Percentiles rank a stretch among this genome's conserved stretches.
These are phyloP conservation scores for Morone chrysops DNA, from an alignment of 2,113 vertebrate species.

Conservation along the genomic window DNA sequence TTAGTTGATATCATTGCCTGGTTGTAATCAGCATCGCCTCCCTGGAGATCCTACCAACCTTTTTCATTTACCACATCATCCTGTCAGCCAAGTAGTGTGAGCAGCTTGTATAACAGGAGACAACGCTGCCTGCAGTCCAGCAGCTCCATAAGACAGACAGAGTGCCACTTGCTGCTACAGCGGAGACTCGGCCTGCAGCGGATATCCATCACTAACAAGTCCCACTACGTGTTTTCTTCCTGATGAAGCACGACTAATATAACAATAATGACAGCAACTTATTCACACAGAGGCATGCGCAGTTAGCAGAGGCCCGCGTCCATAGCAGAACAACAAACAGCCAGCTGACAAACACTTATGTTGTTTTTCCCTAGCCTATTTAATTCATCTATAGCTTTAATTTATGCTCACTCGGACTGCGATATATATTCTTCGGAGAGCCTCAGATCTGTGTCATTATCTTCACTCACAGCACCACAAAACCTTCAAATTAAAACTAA, in stretches of 20 bases:
- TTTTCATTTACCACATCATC: slow-evolving; percentile 34
- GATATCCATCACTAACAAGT: slow-evolving; percentile 35
- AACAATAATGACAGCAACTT: slow-evolving; percentile 15
- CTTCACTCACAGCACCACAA: not conserved
- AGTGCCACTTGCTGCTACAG: slow-evolving; percentile 61
- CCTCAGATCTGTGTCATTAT: slow-evolving; percentile 7
- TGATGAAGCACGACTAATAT: slow-evolving; percentile 15
- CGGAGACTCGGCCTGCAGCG: slow-evolving; percentile 31
- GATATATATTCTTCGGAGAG: not conserved
- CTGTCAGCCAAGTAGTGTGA: slow-evolving; percentile 37
- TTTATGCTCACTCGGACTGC: not conserved
- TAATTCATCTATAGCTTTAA: not conserved
- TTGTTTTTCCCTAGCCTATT: not conserved
- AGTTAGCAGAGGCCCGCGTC: not conserved
- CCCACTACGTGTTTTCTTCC: slow-evolving; percentile 4
- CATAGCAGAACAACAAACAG: not conserved
- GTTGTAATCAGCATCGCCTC: slow-evolving; percentile 36
- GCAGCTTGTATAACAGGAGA: slow-evolving; percentile 37
- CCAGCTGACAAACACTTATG: not conserved
- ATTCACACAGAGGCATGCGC: slow-evolving; percentile 9
- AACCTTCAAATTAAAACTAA: slow-evolving; percentile 23
- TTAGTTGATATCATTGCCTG: slow-evolving; percentile 11
- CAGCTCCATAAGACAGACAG: slow-evolving; percentile 29
- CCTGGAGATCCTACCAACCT: slow-evolving; percentile 21
- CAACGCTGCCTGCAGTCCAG: slow-evolving; percentile 23